phyloP scores from a whole-genome alignment of 2,113 vertebrate species.

The Hyla sarda region DNA sequence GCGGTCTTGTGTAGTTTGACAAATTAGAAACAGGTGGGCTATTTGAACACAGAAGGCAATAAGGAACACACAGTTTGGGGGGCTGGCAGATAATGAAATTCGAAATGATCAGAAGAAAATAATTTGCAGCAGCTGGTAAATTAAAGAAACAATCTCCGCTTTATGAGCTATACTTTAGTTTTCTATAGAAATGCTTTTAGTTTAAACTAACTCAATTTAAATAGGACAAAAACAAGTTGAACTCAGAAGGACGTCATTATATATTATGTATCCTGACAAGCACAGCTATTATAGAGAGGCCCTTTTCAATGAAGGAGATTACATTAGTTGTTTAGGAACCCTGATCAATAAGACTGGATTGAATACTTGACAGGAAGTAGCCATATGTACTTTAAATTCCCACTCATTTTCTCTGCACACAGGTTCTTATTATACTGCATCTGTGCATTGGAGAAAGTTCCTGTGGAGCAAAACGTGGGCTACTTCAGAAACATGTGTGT shows the following conservation, averaged over 20 bases:
- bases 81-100: conserved; percentile 64
- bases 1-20: conserved; percentile 61
- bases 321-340: neutral
- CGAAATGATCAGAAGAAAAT: conserved; percentile 65
- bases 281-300: neutral
- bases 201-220: conserved; percentile 24
- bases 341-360: neutral
- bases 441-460: neutral
- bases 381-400: neutral
- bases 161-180: conserved; percentile 59
- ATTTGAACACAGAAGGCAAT: conserved; percentile 68
- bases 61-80: conserved; percentile 60
- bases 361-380: conserved; percentile 8
- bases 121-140: conserved; percentile 70
- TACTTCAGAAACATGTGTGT: neutral
- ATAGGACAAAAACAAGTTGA: neutral
- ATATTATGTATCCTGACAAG: neutral
- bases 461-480: neutral
- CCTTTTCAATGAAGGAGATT: neutral
- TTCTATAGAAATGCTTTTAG: conserved; percentile 26
- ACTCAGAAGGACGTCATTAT: conserved; percentile 10
- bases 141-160: conserved; percentile 67
- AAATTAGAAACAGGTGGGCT: conserved; percentile 73
- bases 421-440: conserved; percentile 7
- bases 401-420: neutral